A percentile compares a stretch with the other conserved stretches of the same genome.
phyloP scores from a whole-genome alignment of 1,140 invertebrate genomes.

The Calliopsis andreniformis region DNA sequence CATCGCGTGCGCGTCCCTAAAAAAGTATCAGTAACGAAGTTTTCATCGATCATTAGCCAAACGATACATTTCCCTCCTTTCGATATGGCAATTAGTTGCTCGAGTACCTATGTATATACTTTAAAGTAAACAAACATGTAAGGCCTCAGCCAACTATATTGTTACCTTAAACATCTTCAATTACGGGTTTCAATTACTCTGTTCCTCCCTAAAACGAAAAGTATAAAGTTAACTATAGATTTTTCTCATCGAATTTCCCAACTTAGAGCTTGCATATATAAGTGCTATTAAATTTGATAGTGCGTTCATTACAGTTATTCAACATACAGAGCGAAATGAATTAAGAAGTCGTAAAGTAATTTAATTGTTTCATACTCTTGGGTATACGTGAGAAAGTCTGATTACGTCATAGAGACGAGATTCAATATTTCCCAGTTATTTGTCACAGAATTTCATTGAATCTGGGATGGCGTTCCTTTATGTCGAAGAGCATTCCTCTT shows the following conservation, averaged over 20 bases:
- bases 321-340: no score
- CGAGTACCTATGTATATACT: no score
- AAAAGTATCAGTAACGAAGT: slow-evolving; percentile 13
- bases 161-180: neutral
- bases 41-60: slow-evolving; percentile 4
- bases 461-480: neutral
- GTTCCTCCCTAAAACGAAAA: neutral
- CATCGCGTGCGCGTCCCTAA: neutral
- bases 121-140: slow-evolving; percentile 17
- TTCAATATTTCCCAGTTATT: neutral
- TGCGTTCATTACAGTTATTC: no score
- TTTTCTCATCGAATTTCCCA: no score
- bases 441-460: neutral
- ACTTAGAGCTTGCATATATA: no score
- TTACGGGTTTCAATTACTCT: neutral
- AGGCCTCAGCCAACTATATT: neutral
- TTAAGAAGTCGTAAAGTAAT: no score
- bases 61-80: slow-evolving; percentile 13
- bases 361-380: no score
- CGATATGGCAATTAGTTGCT: slow-evolving; percentile 28
- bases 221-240: neutral
- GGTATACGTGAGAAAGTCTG: neutral
- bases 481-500: neutral
- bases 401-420: neutral
- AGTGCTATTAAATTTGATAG: no score